phyloP scores from a whole-genome alignment of 2,888 invertebrate species.

The Trissolcus japonicus region DNA sequence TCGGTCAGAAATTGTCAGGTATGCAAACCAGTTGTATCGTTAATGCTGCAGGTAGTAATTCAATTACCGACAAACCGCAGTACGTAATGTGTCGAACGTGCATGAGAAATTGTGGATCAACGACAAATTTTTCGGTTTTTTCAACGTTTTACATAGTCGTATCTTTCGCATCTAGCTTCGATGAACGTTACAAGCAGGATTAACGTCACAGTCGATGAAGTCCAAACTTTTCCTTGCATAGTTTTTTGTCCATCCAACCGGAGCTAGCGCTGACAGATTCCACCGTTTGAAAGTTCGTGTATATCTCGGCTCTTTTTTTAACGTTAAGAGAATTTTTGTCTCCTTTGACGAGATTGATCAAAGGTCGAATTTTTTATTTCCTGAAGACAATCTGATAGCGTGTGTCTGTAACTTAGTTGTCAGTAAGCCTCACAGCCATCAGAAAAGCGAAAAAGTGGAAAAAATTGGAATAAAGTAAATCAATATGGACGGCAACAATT shows the following conservation, averaged over 20 bases:
- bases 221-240: conserved; percentile 22
- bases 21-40: conserved; percentile 39
- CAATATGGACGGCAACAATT: not conserved
- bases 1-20: conserved; percentile 33
- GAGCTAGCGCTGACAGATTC: conserved; percentile 20
- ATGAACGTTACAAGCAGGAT: conserved; percentile 44
- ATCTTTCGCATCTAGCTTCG: conserved; percentile 34
- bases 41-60: conserved; percentile 54
- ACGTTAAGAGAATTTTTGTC: conserved; percentile 10
- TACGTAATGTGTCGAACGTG: conserved; percentile 53
- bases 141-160: conserved; percentile 33
- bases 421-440: conserved; percentile 7
- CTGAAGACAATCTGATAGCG: no score
- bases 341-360: conserved; percentile 21
- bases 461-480: conserved; percentile 7
- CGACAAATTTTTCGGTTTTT: conserved; percentile 34
- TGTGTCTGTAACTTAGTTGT: conserved; percentile 16
- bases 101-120: conserved; percentile 23
- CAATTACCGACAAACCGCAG: conserved; percentile 57
- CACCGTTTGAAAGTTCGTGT: conserved; percentile 21
- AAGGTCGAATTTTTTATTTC: conserved; percentile 3
- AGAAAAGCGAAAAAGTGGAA: not conserved
- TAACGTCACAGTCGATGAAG: conserved; percentile 52
- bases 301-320: conserved; percentile 22
- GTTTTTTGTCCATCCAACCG: conserved; percentile 20